Conservation (phyloP, 2,888 invertebrate species). For the Craniophora ligustri region DNA sequence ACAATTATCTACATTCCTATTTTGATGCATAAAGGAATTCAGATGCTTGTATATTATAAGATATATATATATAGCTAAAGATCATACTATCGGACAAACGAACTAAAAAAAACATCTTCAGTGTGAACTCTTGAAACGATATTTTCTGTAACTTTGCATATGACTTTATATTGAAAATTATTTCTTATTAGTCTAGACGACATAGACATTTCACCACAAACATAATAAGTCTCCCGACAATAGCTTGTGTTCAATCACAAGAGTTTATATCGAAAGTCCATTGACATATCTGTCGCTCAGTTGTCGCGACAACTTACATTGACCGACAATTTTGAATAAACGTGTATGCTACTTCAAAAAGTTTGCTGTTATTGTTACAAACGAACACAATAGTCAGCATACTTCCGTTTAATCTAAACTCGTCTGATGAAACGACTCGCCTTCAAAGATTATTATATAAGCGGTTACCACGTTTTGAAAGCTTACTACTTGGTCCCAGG, state of each 20-base stretch:
- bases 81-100: too few species aligned
- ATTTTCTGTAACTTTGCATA: constrained; percentile 15
- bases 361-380: constrained; percentile 18
- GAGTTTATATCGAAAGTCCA: constrained; percentile 32
- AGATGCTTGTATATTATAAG: too few species aligned
- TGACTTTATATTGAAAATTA: constrained; percentile 36
- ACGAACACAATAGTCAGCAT: constrained; percentile 8
- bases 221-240: constrained; percentile 35
- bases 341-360: too few species aligned
- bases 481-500: constrained; percentile 37
- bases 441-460: constrained; percentile 13
- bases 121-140: constrained; percentile 31
- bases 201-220: constrained; percentile 29
- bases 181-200: constrained; percentile 50
- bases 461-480: constrained; percentile 28
- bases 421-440: constrained; percentile 20
- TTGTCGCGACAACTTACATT: background rate
- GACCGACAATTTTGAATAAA: too few species aligned
- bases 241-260: constrained; percentile 33
- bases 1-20: too few species aligned
- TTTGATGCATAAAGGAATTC: too few species aligned
- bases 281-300: constrained; percentile 23
- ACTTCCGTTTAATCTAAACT: constrained; percentile 23
- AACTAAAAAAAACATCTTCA: too few species aligned
- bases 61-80: too few species aligned